Evolutionary conservation across 2,797 vertebrate genomes (phyloP).

Genomic region (Microchirus variegatus): DNA sequence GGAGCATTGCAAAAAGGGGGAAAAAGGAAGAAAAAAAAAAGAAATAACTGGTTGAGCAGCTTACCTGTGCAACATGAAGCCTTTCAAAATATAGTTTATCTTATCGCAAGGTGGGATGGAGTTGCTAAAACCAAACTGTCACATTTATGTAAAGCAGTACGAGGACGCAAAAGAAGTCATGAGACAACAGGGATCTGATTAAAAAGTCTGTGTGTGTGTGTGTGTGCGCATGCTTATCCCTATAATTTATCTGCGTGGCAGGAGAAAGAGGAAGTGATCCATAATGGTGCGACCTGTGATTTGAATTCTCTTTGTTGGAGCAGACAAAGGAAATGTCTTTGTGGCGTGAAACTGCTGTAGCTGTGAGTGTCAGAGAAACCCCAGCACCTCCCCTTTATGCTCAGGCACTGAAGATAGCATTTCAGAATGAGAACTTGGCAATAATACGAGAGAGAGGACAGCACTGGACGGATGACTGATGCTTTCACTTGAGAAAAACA

Average conservation of each 20-base stretch:
- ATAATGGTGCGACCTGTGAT: conserved; percentile 56
- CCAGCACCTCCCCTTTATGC: background rate
- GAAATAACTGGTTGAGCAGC: background rate
- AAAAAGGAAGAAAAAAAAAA: background rate
- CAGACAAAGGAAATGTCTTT: conserved; percentile 70
- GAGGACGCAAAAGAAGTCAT: conserved; percentile 13
- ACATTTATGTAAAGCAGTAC: conserved; percentile 28
- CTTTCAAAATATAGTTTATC: too few relatives aligned
- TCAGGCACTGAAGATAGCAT: conserved; percentile 30
- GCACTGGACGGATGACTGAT: conserved; percentile 2
- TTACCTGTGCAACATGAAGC: background rate
- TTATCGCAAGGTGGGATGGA: conserved; percentile 3
- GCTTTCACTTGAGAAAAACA: conserved; percentile 10
- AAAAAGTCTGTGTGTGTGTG: conserved; percentile 5
- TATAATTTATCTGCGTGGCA: conserved; percentile 58
- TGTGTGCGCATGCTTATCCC: conserved; percentile 31
- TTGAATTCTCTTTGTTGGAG: conserved; percentile 70
- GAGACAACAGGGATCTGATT: conserved; percentile 7
- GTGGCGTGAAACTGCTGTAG: conserved; percentile 53
- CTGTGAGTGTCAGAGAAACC: conserved; percentile 10
- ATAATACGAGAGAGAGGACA: background rate
- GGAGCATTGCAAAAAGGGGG: conserved; percentile 9
- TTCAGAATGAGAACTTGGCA: conserved; percentile 24
- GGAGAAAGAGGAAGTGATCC: conserved; percentile 68
- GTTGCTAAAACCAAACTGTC: conserved; percentile 26